Conservation (phyloP, 2,113 vertebrate species). For the Cheilinus undulatus region DNA sequence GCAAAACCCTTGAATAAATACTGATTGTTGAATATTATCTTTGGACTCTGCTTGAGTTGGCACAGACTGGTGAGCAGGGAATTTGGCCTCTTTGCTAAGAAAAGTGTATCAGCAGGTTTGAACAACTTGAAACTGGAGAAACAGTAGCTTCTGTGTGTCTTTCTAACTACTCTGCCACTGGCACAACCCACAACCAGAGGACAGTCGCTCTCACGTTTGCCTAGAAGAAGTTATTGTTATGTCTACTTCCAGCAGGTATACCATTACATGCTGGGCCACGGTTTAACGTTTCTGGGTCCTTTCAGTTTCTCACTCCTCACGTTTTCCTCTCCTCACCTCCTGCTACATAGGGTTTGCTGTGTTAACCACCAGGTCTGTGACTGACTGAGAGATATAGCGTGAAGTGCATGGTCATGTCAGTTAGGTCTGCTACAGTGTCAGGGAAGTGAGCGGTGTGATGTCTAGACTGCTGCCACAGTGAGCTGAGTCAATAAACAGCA, state of each 20-base stretch:
- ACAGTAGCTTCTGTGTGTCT: slow-evolving; percentile 57
- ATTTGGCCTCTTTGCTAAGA: slow-evolving; percentile 13
- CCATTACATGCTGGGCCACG: slow-evolving; percentile 69
- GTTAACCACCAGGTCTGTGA: slow-evolving; percentile 24
- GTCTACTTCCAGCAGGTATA: slow-evolving; percentile 80
- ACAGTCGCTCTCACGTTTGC: slow-evolving; percentile 54
- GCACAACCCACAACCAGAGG: slow-evolving; percentile 33
- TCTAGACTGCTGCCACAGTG: slow-evolving; percentile 54
- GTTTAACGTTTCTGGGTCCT: slow-evolving; percentile 27
- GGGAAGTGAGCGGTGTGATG: slow-evolving; percentile 47
- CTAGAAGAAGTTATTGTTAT: slow-evolving; percentile 83
- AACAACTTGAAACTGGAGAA: slow-evolving; percentile 32
- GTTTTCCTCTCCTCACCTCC: slow-evolving; percentile 18
- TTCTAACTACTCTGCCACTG: slow-evolving; percentile 33
- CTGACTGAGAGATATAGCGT: slow-evolving; percentile 24
- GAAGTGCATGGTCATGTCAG: slow-evolving; percentile 17
- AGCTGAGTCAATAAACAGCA: slow-evolving; percentile 68
- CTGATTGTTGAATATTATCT: slow-evolving; percentile 40
- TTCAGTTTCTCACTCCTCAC: neutral
- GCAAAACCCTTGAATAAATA: slow-evolving; percentile 14
- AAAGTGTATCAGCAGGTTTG: slow-evolving; percentile 33
- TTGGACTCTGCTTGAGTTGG: slow-evolving; percentile 32
- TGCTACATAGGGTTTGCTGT: slow-evolving; percentile 1
- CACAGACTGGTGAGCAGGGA: slow-evolving; percentile 4
- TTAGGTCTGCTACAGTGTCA: slow-evolving; percentile 28